These are phyloP conservation scores for Ceryle rudis DNA, from an alignment of 2,797 vertebrate species.

Conservation along the genomic window DNA sequence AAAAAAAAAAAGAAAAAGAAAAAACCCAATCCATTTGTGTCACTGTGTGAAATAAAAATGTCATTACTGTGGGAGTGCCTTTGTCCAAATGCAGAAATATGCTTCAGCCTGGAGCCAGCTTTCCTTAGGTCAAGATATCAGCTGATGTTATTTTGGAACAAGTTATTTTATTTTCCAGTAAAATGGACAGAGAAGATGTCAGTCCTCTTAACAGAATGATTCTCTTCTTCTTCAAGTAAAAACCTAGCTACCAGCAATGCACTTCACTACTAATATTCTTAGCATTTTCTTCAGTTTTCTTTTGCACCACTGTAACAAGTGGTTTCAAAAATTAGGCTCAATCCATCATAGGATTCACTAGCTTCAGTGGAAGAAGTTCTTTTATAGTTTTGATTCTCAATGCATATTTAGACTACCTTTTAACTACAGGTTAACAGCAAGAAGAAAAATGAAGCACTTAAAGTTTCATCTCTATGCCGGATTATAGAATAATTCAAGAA, in stretches of 20 bases:
- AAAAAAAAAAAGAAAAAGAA: background rate
- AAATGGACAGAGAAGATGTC: background rate
- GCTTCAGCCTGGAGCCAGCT: constrained; percentile 12
- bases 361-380: background rate
- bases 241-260: background rate
- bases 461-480: background rate
- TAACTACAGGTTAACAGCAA: background rate
- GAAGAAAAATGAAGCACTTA: background rate
- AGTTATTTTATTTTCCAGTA: background rate
- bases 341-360: background rate
- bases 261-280: background rate
- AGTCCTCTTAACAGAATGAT: background rate
- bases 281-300: background rate
- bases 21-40: background rate
- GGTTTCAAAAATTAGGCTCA: background rate
- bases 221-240: background rate
- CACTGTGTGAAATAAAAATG: constrained; percentile 1
- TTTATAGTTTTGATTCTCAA: background rate
- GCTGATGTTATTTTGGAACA: background rate
- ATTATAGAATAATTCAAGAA: background rate
- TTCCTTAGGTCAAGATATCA: background rate
- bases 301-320: background rate
- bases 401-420: background rate
- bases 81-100: background rate
- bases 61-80: background rate